A percentile compares a stretch with the other conserved stretches of the same genome.
Conservation (phyloP, 1,140 invertebrate genomes). For the Trichonephila clavata region DNA sequence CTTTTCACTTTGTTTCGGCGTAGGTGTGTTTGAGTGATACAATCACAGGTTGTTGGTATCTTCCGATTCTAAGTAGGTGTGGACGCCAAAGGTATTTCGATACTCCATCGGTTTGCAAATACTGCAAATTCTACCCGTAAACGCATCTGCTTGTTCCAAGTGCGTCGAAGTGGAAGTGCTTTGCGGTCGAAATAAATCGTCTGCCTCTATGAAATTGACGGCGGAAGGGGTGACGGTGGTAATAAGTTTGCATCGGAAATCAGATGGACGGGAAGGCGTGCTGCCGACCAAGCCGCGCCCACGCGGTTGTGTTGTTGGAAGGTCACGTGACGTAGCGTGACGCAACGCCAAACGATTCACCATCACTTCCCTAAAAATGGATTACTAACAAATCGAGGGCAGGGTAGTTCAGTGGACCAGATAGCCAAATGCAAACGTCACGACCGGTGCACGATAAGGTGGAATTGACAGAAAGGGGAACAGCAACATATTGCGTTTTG, state of each 20-base stretch:
- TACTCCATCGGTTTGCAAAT: conserved; percentile 53
- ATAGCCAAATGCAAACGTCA: neutral
- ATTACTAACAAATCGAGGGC: conserved; percentile 49
- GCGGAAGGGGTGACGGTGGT: conserved; percentile 18
- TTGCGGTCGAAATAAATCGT: conserved; percentile 43
- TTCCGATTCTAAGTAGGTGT: conserved; percentile 33
- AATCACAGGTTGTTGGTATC: conserved; percentile 21
- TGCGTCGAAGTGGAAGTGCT: neutral
- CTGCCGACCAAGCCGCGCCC: conserved; percentile 3
- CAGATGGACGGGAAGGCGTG: conserved; percentile 45
- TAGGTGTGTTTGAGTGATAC: conserved; percentile 40
- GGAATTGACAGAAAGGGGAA: neutral
- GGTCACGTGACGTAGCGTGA: conserved; percentile 58
- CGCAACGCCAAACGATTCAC: conserved; percentile 35
- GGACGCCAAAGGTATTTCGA: conserved; percentile 4
- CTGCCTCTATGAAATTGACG: neutral
- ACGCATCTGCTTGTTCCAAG: neutral
- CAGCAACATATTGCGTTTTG: neutral
- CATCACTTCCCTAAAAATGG: conserved; percentile 53
- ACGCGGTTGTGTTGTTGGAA: neutral
- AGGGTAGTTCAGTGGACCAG: conserved; percentile 52
- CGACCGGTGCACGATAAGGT: neutral
- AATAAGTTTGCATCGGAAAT: conserved; percentile 46
- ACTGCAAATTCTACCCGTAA: neutral
- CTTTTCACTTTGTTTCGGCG: neutral